Percentiles rank a stretch among this genome's conserved stretches.
Conservation (phyloP, 2,797 vertebrate species). For the Erethizon dorsatum region DNA sequence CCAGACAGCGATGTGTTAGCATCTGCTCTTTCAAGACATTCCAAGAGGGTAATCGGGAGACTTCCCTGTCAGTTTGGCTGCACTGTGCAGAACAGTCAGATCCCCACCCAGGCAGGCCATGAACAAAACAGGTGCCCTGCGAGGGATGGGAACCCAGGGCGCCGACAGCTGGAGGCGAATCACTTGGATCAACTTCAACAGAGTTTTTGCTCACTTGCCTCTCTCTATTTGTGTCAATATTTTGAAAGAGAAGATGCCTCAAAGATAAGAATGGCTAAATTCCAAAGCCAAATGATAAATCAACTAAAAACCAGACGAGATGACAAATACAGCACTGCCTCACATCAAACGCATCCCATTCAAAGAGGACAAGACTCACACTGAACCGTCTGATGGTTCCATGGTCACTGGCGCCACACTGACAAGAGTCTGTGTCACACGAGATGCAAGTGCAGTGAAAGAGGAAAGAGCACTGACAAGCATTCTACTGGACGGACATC, state of each 20-base stretch:
- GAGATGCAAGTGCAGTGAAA: not conserved
- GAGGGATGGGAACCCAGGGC: conserved; percentile 25
- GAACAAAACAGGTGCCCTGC: not conserved
- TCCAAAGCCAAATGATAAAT: not conserved
- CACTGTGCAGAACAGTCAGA: not conserved
- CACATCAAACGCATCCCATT: not conserved
- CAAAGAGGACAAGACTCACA: conserved; percentile 18
- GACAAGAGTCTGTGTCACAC: not conserved
- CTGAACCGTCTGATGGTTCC: not conserved
- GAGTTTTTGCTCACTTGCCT: conserved; percentile 42
- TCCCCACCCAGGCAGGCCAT: not conserved
- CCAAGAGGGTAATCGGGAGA: not conserved
- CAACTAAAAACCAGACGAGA: conserved; percentile 47
- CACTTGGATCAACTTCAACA: conserved; percentile 74
- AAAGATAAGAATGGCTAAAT: conserved; percentile 51
- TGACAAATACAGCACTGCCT: not conserved
- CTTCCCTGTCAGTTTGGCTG: not conserved
- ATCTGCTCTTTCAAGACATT: not conserved
- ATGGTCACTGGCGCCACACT: not conserved
- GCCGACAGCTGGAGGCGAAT: conserved; percentile 50
- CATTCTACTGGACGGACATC: not conserved
- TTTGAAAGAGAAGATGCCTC: not conserved
- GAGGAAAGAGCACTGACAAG: not conserved
- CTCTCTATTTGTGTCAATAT: conserved; percentile 49
- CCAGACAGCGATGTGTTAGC: not conserved